These are phyloP conservation scores for Anguilla anguilla DNA, from an alignment of 2,797 vertebrate species.

Conservation along the genomic window DNA sequence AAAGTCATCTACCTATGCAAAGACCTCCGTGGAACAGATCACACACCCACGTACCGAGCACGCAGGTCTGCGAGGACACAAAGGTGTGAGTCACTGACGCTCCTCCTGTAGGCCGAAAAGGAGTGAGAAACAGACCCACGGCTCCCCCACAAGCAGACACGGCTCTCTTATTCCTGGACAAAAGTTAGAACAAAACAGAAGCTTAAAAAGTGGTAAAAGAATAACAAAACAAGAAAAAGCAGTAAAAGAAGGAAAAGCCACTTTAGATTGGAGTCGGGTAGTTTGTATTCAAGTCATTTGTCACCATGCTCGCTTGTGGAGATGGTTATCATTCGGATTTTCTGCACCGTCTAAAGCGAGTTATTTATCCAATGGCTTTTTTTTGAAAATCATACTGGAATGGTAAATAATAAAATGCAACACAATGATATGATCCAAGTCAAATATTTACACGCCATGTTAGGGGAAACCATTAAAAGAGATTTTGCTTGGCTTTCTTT, in stretches of 20 bases:
- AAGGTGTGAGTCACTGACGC: background rate
- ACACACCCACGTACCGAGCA: background rate
- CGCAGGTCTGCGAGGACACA: background rate
- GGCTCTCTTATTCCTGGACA: background rate
- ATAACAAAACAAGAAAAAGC: background rate
- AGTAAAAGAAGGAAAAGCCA: background rate
- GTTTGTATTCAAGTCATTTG: background rate
- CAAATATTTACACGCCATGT: too few species aligned
- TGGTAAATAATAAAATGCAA: background rate
- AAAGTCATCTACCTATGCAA: background rate
- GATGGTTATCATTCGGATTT: background rate
- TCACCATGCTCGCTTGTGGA: background rate
- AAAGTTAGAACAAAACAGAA: background rate
- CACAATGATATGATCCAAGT: background rate
- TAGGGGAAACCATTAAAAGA: too few species aligned
- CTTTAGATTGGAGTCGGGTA: background rate
- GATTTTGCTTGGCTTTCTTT: too few species aligned
- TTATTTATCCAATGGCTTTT: background rate
- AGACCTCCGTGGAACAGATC: background rate
- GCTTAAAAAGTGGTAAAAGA: background rate
- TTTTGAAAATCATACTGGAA: background rate
- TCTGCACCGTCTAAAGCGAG: background rate
- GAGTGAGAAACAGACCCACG: background rate
- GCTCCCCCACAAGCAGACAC: background rate
- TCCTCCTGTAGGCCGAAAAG: background rate